These are phyloP conservation scores for Alca torda DNA, from an alignment of 2,797 vertebrate genomes.

Conservation along the genomic window DNA sequence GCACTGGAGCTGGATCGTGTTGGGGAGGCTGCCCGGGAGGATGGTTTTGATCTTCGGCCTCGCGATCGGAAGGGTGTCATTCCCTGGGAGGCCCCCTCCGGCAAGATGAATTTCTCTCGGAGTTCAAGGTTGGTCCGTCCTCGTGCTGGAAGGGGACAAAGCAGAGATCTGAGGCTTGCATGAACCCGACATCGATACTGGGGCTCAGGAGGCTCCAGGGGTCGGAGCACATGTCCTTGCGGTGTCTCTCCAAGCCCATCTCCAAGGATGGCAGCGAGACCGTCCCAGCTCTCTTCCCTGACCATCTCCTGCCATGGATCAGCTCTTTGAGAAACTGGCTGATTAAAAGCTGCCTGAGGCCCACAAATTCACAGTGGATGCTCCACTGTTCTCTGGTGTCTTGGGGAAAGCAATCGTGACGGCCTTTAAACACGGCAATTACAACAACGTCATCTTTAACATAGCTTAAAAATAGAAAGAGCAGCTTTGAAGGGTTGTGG, in stretches of 20 bases:
- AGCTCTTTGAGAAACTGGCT: neutral
- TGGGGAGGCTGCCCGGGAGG: slow-evolving; percentile 92
- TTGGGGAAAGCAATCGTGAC: neutral
- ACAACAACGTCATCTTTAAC: neutral
- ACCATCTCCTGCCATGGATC: neutral
- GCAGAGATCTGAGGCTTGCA: neutral
- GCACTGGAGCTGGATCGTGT: slow-evolving; percentile 95
- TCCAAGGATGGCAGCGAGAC: fast-evolving
- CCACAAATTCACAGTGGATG: neutral
- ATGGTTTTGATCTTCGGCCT: slow-evolving; percentile 93
- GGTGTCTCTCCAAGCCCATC: neutral
- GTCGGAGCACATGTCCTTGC: neutral
- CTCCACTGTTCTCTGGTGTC: neutral
- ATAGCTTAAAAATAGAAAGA: neutral
- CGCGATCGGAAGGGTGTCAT: slow-evolving; percentile 94
- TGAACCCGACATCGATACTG: fast-evolving
- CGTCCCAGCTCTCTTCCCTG: neutral
- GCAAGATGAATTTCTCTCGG: slow-evolving; percentile 96
- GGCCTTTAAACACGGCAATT: neutral
- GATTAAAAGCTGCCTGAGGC: neutral
- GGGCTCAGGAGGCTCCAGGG: neutral
- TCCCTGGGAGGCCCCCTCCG: slow-evolving; percentile 91
- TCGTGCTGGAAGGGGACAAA: slow-evolving; percentile 80
- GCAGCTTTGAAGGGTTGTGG: neutral
- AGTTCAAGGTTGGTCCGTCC: slow-evolving; percentile 97